phyloP scores from a whole-genome alignment of 2,113 vertebrate genomes.

The Cacatua alba region DNA sequence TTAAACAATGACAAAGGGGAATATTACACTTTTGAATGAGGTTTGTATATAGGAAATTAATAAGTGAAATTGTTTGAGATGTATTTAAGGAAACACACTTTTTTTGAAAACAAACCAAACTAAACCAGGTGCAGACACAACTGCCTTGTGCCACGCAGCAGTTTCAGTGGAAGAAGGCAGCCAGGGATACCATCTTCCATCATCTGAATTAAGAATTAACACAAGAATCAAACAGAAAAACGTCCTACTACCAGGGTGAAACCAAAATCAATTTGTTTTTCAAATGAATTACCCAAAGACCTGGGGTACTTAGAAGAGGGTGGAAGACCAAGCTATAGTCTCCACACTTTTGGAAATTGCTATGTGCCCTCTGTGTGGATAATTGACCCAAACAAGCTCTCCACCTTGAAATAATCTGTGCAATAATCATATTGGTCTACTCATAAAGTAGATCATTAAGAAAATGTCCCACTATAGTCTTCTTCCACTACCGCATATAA shows the following conservation, averaged over 20 bases:
- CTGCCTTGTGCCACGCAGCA: background rate
- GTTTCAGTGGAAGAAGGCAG: background rate
- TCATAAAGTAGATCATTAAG: background rate
- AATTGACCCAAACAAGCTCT: background rate
- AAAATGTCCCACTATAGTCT: background rate
- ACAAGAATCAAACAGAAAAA: background rate
- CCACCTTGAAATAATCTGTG: background rate
- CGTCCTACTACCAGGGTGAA: background rate
- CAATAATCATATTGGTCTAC: background rate
- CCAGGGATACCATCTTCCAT: background rate
- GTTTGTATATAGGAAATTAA: background rate
- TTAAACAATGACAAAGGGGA: background rate
- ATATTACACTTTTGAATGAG: background rate
- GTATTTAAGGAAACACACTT: background rate
- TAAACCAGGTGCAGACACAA: background rate
- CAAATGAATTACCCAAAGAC: background rate
- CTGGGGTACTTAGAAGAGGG: background rate
- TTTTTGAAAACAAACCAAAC: background rate
- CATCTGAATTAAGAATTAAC: background rate
- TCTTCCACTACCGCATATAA: background rate
- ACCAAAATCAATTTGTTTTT: background rate
- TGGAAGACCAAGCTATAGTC: background rate
- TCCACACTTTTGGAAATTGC: background rate
- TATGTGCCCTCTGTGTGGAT: accelerated
- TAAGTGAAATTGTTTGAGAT: background rate